Conservation (phyloP, 2,888 invertebrate genomes). For the Cataglyphis cursor region DNA sequence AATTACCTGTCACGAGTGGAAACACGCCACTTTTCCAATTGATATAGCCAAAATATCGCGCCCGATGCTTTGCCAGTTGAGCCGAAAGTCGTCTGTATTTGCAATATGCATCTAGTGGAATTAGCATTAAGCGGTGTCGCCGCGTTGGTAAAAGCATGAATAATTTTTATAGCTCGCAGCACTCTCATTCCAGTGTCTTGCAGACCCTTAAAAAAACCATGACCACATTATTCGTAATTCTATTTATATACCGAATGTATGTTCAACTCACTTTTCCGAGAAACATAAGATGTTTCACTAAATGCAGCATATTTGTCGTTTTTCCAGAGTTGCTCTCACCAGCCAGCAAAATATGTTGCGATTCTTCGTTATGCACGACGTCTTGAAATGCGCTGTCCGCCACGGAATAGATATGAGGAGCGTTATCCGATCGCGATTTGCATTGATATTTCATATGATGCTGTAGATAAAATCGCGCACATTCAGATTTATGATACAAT, state of each 20-base stretch:
- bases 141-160: slow-evolving; percentile 94
- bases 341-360: slow-evolving; percentile 95
- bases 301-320: slow-evolving; percentile 93
- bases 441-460: slow-evolving; percentile 93
- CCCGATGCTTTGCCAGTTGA: slow-evolving; percentile 96
- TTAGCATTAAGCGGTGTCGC: slow-evolving; percentile 94
- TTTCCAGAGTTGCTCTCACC: slow-evolving; percentile 98
- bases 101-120: slow-evolving; percentile 94
- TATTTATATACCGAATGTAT: neutral
- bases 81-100: slow-evolving; percentile 94
- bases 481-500: neutral
- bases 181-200: slow-evolving; percentile 89
- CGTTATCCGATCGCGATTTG: slow-evolving; percentile 95
- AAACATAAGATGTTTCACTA: slow-evolving; percentile 93
- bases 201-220: slow-evolving; percentile 78
- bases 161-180: slow-evolving; percentile 90
- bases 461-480: slow-evolving; percentile 87
- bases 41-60: slow-evolving; percentile 94
- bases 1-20: slow-evolving; percentile 91
- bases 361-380: slow-evolving; percentile 94
- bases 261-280: slow-evolving; percentile 90
- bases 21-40: slow-evolving; percentile 96
- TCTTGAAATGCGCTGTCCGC: slow-evolving; percentile 97
- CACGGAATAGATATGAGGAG: slow-evolving; percentile 95
- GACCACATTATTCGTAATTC: neutral